Percentiles rank a stretch among this genome's conserved stretches.
phyloP scores from a whole-genome alignment of 2,113 vertebrate genomes.

The Leptobrachium leishanense region DNA sequence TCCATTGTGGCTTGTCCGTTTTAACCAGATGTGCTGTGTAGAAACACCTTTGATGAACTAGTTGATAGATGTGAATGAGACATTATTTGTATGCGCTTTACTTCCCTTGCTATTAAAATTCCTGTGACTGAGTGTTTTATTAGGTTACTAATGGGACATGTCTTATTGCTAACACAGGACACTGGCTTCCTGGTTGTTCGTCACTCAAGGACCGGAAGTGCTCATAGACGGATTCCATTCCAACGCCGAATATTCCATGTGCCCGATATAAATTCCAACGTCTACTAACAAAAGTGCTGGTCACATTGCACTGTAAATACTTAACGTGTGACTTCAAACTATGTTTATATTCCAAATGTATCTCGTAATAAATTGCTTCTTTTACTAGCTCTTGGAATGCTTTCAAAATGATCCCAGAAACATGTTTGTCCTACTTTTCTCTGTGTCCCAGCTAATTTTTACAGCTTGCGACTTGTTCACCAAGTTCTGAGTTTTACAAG shows the following conservation, averaged over 20 bases:
- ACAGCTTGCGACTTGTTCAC: slow-evolving; percentile 23
- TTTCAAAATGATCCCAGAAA: slow-evolving; percentile 12
- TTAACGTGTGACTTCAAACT: slow-evolving; percentile 5
- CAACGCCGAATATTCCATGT: background rate
- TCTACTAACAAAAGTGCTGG: slow-evolving; percentile 3
- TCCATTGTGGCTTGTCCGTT: slow-evolving; percentile 21
- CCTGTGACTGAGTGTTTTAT: slow-evolving; percentile 42
- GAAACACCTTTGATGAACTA: slow-evolving; percentile 9
- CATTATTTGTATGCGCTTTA: slow-evolving; percentile 39
- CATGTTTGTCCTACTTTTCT: slow-evolving; percentile 29
- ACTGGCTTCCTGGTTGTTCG: slow-evolving; percentile 20
- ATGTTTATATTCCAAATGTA: background rate
- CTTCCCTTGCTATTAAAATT: slow-evolving; percentile 43
- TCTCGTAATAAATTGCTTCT: background rate
- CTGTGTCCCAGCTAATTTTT: slow-evolving; percentile 17
- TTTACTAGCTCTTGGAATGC: slow-evolving; percentile 14
- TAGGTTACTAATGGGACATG: slow-evolving; percentile 35
- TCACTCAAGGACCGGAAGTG: slow-evolving; percentile 4
- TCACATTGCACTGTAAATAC: background rate
- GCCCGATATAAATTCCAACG: background rate
- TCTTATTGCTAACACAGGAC: slow-evolving; percentile 28
- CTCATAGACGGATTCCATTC: background rate
- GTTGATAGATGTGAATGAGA: slow-evolving; percentile 13
- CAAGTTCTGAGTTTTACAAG: slow-evolving; percentile 9
- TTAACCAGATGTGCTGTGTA: slow-evolving; percentile 14